These are phyloP conservation scores for Centropyge bicolor DNA, from an alignment of 2,797 vertebrate genomes.

Conservation along the genomic window DNA sequence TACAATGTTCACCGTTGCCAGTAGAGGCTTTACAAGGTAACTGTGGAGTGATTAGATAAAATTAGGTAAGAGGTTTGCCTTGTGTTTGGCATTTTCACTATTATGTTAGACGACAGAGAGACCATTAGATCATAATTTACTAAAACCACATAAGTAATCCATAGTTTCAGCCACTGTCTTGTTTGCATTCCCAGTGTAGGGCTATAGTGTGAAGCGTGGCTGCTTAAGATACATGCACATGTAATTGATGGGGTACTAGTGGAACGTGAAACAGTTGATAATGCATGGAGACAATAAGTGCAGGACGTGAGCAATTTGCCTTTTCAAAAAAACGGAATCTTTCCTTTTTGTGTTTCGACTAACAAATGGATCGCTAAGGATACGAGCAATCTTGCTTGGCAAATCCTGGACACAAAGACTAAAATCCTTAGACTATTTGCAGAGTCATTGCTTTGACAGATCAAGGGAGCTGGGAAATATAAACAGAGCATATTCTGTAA, in stretches of 20 bases:
- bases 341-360: conserved; percentile 65
- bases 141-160: conserved; percentile 34
- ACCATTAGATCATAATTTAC: conserved; percentile 39
- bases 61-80: conserved; percentile 35
- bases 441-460: conserved; percentile 81
- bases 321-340: conserved; percentile 15
- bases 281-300: conserved; percentile 50
- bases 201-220: conserved; percentile 1
- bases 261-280: conserved; percentile 51
- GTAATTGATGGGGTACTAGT: conserved; percentile 33
- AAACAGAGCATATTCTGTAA: conserved; percentile 82
- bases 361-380: conserved; percentile 71
- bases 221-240: conserved; percentile 28
- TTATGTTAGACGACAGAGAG: conserved; percentile 31
- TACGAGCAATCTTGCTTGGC: conserved; percentile 72
- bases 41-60: conserved; percentile 40
- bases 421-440: conserved; percentile 76
- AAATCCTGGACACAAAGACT: conserved; percentile 76
- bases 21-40: conserved; percentile 47
- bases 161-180: conserved; percentile 54
- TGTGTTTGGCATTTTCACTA: conserved; percentile 35
- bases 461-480: conserved; percentile 80
- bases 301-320: conserved; percentile 56
- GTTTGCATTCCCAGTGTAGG: conserved; percentile 36
- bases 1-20: conserved; percentile 38